phyloP scores from a whole-genome alignment of 2,797 vertebrate genomes.

The Poecile montanus region DNA sequence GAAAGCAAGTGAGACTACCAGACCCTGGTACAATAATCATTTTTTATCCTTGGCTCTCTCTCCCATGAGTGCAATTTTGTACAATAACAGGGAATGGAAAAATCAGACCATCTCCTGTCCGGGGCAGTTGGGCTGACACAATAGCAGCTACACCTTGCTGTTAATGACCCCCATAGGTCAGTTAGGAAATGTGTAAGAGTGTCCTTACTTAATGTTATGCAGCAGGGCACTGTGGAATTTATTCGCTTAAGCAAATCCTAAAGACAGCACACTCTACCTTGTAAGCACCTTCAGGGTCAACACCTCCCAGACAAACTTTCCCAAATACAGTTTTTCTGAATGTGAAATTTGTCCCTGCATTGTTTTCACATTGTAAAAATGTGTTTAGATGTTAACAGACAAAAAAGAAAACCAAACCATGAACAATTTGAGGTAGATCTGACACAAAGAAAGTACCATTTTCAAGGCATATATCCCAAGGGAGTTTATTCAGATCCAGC shows the following conservation, averaged over 20 bases:
- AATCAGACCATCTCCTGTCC: background rate
- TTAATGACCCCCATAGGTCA: background rate
- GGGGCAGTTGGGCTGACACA: background rate
- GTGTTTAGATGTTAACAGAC: background rate
- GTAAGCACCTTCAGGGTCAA: background rate
- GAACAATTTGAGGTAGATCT: background rate
- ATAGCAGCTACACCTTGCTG: background rate
- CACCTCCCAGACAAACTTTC: background rate
- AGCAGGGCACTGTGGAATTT: background rate
- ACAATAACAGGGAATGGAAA: background rate
- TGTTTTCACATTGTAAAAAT: background rate
- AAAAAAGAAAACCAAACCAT: background rate
- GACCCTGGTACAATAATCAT: background rate
- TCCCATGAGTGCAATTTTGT: background rate
- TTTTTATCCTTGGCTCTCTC: background rate
- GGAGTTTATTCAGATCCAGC: background rate
- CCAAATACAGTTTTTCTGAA: background rate
- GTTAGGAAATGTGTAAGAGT: background rate
- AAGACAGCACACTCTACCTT: background rate
- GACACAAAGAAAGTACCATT: background rate
- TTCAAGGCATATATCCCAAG: background rate
- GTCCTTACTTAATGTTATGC: background rate
- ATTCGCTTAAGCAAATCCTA: background rate
- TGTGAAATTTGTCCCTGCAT: background rate
- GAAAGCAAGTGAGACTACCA: background rate